Evolutionary conservation across 2,797 vertebrate species (phyloP).

Genomic region (Danionella dracula): DNA sequence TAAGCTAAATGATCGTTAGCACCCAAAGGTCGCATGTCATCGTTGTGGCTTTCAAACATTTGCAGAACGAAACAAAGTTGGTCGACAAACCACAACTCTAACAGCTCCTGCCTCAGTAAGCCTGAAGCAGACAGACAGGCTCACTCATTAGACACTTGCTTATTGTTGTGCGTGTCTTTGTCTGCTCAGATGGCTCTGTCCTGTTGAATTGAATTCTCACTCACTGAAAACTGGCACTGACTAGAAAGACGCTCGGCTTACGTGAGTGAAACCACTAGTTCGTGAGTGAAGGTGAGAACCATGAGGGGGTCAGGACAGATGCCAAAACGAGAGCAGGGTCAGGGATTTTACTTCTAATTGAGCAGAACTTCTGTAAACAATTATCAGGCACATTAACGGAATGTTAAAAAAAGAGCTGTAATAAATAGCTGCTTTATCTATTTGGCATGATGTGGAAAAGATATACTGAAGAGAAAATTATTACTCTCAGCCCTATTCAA

Average conservation of each 20-base stretch:
- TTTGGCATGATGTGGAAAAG: too few relatives aligned
- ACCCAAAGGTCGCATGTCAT: conserved; percentile 46
- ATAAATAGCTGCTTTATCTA: too few relatives aligned
- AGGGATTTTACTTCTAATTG: neutral
- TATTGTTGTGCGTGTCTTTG: conserved; percentile 46
- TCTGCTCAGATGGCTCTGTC: conserved; percentile 28
- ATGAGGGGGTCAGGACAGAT: neutral
- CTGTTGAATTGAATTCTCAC: conserved; percentile 32
- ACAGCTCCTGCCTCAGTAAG: conserved; percentile 24
- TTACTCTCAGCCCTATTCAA: too few relatives aligned
- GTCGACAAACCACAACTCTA: conserved; percentile 34
- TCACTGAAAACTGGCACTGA: conserved; percentile 47
- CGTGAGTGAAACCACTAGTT: neutral
- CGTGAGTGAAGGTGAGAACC: conserved; percentile 2
- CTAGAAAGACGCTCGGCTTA: neutral
- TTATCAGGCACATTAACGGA: neutral
- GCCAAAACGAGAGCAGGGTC: neutral
- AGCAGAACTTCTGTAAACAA: neutral
- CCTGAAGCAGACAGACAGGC: conserved; percentile 31
- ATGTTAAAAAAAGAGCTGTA: too few relatives aligned
- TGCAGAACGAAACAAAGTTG: conserved; percentile 32
- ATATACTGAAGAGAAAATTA: too few relatives aligned
- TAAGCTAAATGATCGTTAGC: conserved; percentile 41
- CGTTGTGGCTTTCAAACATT: conserved; percentile 28
- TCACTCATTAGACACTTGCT: conserved; percentile 48